Percentiles rank a stretch among this genome's conserved stretches.
phyloP scores from a whole-genome alignment of 2,113 vertebrate species.

The Onychostoma macrolepis region DNA sequence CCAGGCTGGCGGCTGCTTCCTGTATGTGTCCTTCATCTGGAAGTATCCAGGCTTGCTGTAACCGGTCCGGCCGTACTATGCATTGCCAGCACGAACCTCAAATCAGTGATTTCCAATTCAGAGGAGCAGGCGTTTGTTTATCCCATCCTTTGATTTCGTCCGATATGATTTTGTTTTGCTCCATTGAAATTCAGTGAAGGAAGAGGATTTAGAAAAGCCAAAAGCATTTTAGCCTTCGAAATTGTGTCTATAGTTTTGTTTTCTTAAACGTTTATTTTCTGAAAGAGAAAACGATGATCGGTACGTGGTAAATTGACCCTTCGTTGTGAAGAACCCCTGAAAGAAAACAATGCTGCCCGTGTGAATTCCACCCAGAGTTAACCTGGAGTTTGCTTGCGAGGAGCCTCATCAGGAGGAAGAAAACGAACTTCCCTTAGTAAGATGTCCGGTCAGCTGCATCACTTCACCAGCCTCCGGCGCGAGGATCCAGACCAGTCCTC shows the following conservation, averaged over 20 bases:
- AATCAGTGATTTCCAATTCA: constrained; percentile 50
- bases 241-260: constrained; percentile 36
- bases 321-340: constrained; percentile 22
- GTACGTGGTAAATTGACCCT: constrained; percentile 39
- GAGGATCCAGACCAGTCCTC: constrained; percentile 1
- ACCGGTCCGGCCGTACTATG: constrained; percentile 45
- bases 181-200: constrained; percentile 60
- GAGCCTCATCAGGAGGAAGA: constrained; percentile 42
- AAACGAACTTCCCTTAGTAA: constrained; percentile 27
- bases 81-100: constrained; percentile 50
- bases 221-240: constrained; percentile 34
- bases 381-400: constrained; percentile 45
- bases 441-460: constrained; percentile 37
- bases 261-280: constrained; percentile 24
- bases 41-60: constrained; percentile 43
- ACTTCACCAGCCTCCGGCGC: neutral
- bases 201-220: constrained; percentile 67
- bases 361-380: constrained; percentile 34
- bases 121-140: constrained; percentile 61
- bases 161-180: constrained; percentile 67
- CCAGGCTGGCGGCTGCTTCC: constrained; percentile 29
- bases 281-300: constrained; percentile 33
- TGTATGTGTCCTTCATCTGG: constrained; percentile 27
- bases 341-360: constrained; percentile 32
- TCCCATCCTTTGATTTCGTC: constrained; percentile 58